Conservation (phyloP, 1,140 invertebrate genomes). For the Drosophila lini region DNA sequence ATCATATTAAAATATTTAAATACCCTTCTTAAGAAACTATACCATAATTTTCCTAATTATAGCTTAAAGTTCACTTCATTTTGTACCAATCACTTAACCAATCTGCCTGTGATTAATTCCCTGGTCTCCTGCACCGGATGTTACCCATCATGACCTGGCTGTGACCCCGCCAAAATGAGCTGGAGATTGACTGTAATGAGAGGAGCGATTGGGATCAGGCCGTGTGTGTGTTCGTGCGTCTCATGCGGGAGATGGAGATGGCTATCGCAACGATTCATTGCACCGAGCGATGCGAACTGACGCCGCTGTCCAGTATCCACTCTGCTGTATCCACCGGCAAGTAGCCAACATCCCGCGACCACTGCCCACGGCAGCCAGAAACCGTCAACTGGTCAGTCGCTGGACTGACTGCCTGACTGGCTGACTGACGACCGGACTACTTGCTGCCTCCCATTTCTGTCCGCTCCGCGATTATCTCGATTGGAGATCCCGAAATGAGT, state of each 20-base stretch:
- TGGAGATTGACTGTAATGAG: conserved; percentile 79
- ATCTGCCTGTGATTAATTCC: not conserved
- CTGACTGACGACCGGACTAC: conserved; percentile 27
- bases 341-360: conserved; percentile 1
- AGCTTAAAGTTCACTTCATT: not conserved
- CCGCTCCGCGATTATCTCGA: conserved; percentile 39
- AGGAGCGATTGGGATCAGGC: conserved; percentile 61
- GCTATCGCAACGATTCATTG: conserved; percentile 75
- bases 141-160: conserved; percentile 60
- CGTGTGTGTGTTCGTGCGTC: conserved; percentile 70
- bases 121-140: conserved; percentile 51
- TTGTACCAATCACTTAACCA: not conserved
- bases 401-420: not conserved
- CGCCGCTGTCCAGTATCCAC: conserved; percentile 21
- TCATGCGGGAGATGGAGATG: conserved; percentile 71
- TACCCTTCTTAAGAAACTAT: too few species aligned
- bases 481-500: conserved; percentile 53
- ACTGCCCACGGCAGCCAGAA: conserved; percentile 24
- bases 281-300: conserved; percentile 58
- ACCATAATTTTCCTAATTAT: too few species aligned
- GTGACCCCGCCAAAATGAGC: conserved; percentile 71
- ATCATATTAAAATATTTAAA: too few species aligned
- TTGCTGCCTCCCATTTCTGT: conserved; percentile 33
- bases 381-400: conserved; percentile 21
- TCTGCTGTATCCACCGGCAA: conserved; percentile 2